phyloP scores from a whole-genome alignment of 2,797 vertebrate species.

The Smutsia temminckii region DNA sequence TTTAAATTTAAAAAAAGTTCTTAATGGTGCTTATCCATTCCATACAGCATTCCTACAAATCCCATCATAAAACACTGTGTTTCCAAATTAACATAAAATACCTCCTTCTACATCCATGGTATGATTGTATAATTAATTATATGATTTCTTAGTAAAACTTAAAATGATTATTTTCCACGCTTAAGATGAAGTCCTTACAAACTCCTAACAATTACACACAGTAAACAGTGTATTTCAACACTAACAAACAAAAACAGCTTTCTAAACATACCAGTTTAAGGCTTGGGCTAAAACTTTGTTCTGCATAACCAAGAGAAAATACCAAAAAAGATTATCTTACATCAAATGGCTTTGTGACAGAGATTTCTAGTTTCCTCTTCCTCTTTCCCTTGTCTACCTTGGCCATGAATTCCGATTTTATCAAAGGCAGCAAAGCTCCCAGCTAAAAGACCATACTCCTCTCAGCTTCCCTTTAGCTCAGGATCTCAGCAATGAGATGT shows the following conservation, averaged over 20 bases:
- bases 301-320: conserved; percentile 25
- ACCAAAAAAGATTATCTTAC: neutral
- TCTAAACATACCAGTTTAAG: neutral
- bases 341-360: neutral
- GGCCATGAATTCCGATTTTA: neutral
- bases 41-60: conserved; percentile 19
- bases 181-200: conserved; percentile 18
- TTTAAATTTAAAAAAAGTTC: neutral
- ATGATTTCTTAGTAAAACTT: conserved; percentile 47
- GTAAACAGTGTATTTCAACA: neutral
- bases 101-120: neutral
- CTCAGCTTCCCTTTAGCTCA: neutral
- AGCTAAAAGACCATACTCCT: neutral
- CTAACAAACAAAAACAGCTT: neutral
- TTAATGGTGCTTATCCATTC: neutral
- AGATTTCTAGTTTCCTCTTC: neutral
- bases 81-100: conserved; percentile 50
- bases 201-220: neutral
- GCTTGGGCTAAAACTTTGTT: neutral
- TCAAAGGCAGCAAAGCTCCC: neutral
- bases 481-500: neutral
- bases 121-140: conserved; percentile 20
- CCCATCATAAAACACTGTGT: conserved; percentile 15
- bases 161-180: conserved; percentile 8
- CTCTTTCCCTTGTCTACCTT: neutral